A percentile compares a stretch with the other conserved stretches of the same genome.
phyloP scores from a whole-genome alignment of 2,888 invertebrate genomes.

The Ophion costatus region DNA sequence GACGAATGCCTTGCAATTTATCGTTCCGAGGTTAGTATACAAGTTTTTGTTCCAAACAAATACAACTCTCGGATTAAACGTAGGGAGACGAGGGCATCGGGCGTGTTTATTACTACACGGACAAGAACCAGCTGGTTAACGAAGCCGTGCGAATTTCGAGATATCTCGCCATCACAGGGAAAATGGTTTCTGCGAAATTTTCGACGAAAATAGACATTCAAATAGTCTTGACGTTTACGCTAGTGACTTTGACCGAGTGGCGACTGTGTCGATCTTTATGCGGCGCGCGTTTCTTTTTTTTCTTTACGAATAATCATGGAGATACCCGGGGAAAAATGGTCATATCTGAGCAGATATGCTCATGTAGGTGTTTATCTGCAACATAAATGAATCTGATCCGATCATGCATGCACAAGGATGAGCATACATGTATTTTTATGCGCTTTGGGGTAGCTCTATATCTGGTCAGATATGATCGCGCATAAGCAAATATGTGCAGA shows the following conservation, averaged over 20 bases:
- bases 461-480: too few relatives aligned
- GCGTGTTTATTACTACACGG: slow-evolving; percentile 19
- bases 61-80: not conserved
- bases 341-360: too few relatives aligned
- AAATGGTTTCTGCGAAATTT: slow-evolving; percentile 25
- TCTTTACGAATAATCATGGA: not conserved
- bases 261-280: not conserved
- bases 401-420: too few relatives aligned
- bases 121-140: slow-evolving; percentile 44
- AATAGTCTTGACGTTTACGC: not conserved
- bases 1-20: slow-evolving; percentile 91
- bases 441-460: too few relatives aligned
- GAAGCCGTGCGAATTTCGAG: slow-evolving; percentile 9
- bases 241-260: not conserved
- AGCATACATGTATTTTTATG: too few relatives aligned
- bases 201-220: slow-evolving; percentile 32
- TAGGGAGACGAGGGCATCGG: not conserved
- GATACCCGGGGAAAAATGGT: too few relatives aligned
- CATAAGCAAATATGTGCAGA: too few relatives aligned
- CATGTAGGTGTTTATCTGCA: too few relatives aligned
- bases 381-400: too few relatives aligned
- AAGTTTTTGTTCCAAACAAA: not conserved
- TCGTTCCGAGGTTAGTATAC: slow-evolving; percentile 86
- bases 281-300: not conserved
- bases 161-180: not conserved